Evolutionary conservation across 2,888 invertebrate species (phyloP).

Genomic region (Lasius platythorax): DNA sequence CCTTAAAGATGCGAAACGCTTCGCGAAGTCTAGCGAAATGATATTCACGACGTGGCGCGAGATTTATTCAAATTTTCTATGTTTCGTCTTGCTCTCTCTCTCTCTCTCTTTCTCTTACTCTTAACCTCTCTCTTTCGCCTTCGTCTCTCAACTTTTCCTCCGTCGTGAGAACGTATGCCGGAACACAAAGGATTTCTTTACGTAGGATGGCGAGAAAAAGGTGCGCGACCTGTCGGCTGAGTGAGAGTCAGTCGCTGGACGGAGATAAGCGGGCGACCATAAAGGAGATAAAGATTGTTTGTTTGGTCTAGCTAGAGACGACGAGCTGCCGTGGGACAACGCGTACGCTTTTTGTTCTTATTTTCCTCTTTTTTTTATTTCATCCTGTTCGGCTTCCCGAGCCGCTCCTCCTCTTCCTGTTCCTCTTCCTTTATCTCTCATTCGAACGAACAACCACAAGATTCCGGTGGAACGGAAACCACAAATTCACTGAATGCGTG

Average conservation of each 20-base stretch:
- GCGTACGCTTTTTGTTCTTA: slow-evolving; percentile 49
- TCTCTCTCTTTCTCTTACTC: not conserved
- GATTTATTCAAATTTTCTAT: slow-evolving; percentile 72
- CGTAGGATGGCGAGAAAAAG: slow-evolving; percentile 63
- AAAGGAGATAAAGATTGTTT: slow-evolving; percentile 79
- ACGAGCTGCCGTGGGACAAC: slow-evolving; percentile 68
- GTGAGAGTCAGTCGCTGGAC: slow-evolving; percentile 65
- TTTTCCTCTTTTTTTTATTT: slow-evolving; percentile 37
- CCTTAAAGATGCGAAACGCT: slow-evolving; percentile 39
- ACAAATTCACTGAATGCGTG: slow-evolving; percentile 14
- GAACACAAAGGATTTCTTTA: slow-evolving; percentile 70
- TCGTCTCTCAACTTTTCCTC: slow-evolving; percentile 30
- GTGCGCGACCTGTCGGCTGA: slow-evolving; percentile 61
- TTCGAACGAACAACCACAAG: slow-evolving; percentile 35
- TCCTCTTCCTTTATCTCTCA: slow-evolving; percentile 40
- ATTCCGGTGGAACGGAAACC: slow-evolving; percentile 37
- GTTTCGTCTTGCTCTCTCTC: slow-evolving; percentile 7
- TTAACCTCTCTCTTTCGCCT: not conserved
- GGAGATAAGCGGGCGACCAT: slow-evolving; percentile 73
- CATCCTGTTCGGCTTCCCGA: slow-evolving; percentile 30
- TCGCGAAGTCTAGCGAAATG: slow-evolving; percentile 57
- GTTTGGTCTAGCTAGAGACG: slow-evolving; percentile 73
- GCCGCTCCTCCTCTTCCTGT: slow-evolving; percentile 31
- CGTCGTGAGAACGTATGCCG: slow-evolving; percentile 67
- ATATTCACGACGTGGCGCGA: slow-evolving; percentile 65